A percentile compares a stretch with the other conserved stretches of the same genome.
phyloP scores from a whole-genome alignment of 2,797 vertebrate species.

The Anisognathus igniventris region DNA sequence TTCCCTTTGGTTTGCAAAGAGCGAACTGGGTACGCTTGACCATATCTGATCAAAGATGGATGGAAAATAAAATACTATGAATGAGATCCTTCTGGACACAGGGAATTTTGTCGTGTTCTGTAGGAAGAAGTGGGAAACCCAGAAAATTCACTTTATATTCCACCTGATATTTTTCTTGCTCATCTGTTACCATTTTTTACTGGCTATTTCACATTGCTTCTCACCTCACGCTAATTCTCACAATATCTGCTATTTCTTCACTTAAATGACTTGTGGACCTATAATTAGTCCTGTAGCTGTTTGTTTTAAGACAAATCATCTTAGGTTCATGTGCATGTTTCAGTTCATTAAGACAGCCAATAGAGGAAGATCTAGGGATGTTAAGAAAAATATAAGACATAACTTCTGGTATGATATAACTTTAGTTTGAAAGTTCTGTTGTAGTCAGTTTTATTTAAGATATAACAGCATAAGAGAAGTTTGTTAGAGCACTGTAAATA shows the following conservation, averaged over 20 bases:
- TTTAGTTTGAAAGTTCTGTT: slow-evolving; percentile 53
- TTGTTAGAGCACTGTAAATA: slow-evolving; percentile 3
- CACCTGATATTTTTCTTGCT: background rate
- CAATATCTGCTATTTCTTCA: background rate
- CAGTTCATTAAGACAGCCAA: background rate
- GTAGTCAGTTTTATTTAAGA: slow-evolving; percentile 47
- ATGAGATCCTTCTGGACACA: background rate
- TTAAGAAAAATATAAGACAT: background rate
- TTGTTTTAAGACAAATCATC: background rate
- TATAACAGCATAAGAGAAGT: slow-evolving; percentile 14
- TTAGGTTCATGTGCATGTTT: background rate
- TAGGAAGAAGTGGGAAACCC: background rate
- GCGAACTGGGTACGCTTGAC: background rate
- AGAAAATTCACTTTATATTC: background rate
- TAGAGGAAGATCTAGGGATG: background rate
- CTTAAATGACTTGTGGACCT: background rate
- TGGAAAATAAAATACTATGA: background rate
- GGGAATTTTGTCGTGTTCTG: background rate
- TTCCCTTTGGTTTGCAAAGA: background rate
- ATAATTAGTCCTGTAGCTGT: background rate
- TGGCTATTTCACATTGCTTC: background rate
- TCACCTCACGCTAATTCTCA: background rate
- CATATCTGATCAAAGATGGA: background rate
- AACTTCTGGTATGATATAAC: slow-evolving; percentile 35
- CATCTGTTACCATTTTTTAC: background rate